Base-by-base conservation (phyloP, 1,140 invertebrate species). In the Bombus superbus region DNA sequence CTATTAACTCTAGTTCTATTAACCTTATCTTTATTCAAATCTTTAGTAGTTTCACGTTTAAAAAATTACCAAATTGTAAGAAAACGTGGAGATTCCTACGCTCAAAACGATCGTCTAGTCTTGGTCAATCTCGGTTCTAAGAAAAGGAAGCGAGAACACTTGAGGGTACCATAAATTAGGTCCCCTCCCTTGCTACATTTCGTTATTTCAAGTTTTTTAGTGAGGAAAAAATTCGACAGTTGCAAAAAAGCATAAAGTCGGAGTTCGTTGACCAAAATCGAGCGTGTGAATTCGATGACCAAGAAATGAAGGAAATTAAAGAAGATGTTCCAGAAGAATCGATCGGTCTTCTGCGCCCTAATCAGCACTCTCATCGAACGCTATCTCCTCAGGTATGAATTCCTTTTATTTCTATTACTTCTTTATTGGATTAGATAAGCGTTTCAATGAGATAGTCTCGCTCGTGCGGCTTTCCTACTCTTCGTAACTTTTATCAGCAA, bases 371-470 rank as follows among this genome's bases (percentile, higher is more conserved):
- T 18, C 13, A 22, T 79, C 82, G 38, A 18, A 8, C 35, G 6
- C 22, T 62, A 78, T 79, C 75, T 38, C 3, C 66, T 25, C 3
- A 79, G 82, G 82, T 84, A 84, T 15, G 82, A 71, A 62, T 78
- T 22, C 47, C 79, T 84, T 79, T 59, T 38, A 22, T 59, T 78
- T 18, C 32, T 35, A 13, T 71, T 71, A 35, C 40, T 38, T 68
- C 0, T 59, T 5, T 10, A 1, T 40, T 47, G 35, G 82, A 79
- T 84, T 79, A 84, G 82, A 84, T 84, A 84, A 68, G 5, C n/a
- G 18, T 1, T 11, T 13, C 44, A 42, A 13, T n/a, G 0, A 73
- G 66, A 81, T 72, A 59, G 66, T 10, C 10, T 18, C 1, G n/a
- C 2, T 25, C 15, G 32, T 5, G 38, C 18, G 40, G 57, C 73